A percentile compares a stretch with the other conserved stretches of the same genome.
phyloP scores from a whole-genome alignment of 2,797 vertebrate species.

The Melanotaenia nigrans region DNA sequence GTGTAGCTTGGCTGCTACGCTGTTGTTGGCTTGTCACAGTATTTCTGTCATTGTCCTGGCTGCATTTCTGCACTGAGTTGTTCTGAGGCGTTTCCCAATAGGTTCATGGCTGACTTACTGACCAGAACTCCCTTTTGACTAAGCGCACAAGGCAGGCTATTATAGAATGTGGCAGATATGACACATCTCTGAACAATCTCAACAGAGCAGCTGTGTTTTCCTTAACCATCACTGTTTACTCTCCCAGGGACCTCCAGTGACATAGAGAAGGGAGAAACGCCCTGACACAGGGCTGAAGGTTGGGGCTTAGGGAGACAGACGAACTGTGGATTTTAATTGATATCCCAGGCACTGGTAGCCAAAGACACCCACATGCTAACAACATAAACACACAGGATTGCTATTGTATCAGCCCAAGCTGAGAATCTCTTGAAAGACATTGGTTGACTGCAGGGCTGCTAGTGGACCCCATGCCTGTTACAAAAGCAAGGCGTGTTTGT shows the following conservation, averaged over 20 bases:
- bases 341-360: conserved; percentile 94
- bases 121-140: conserved; percentile 67
- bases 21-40: conserved; percentile 62
- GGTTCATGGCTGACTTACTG: conserved; percentile 75
- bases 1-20: conserved; percentile 53
- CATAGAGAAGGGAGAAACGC: conserved; percentile 81
- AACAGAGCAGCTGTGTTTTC: conserved; percentile 93
- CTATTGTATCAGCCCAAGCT: conserved; percentile 93
- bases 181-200: conserved; percentile 90
- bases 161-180: conserved; percentile 86
- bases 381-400: conserved; percentile 94
- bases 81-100: conserved; percentile 74
- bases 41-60: conserved; percentile 66
- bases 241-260: conserved; percentile 89
- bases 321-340: conserved; percentile 92
- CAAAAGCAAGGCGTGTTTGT: conserved; percentile 96
- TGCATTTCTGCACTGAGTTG: conserved; percentile 39
- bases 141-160: conserved; percentile 74
- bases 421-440: conserved; percentile 87
- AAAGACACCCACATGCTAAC: conserved; percentile 93
- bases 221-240: conserved; percentile 94
- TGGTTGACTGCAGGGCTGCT: conserved; percentile 83
- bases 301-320: conserved; percentile 68
- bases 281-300: conserved; percentile 68
- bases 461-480: conserved; percentile 94